phyloP scores from a whole-genome alignment of 92 coral and sea anemone genomes.

The Parazoanthus atlanticus region DNA sequence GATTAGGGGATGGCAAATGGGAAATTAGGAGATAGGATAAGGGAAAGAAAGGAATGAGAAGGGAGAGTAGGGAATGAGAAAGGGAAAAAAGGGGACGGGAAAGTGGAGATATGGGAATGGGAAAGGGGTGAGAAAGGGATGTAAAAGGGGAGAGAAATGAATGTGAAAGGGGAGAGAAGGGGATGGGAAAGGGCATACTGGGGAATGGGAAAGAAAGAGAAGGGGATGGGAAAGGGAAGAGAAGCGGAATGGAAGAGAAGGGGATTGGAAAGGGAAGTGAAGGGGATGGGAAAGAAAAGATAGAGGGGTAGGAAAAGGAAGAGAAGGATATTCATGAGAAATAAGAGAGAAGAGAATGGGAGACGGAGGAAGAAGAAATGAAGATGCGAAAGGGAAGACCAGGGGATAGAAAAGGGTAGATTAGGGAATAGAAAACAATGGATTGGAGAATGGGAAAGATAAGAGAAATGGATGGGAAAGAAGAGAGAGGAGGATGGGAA shows the following conservation, averaged over 20 bases:
- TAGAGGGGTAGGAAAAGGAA: no score
- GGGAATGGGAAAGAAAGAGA: neutral
- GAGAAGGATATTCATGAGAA: no score
- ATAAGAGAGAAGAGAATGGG: no score
- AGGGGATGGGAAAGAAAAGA: neutral
- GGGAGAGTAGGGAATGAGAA: neutral
- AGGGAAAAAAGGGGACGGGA: neutral
- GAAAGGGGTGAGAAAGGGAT: neutral
- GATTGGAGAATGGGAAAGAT: no score
- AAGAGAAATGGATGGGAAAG: no score
- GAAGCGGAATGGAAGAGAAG: neutral
- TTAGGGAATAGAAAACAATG: neutral
- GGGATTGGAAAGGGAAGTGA: no score
- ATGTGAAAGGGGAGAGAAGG: neutral
- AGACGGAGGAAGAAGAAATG: neutral
- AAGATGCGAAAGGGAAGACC: no score
- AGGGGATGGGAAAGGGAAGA: neutral
- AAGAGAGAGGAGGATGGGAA: no score
- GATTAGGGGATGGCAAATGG: neutral
- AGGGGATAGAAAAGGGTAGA: neutral
- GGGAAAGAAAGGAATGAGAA: neutral
- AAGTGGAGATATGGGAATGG: neutral
- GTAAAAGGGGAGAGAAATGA: neutral
- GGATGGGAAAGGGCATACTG: neutral
- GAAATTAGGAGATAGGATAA: neutral